Base-by-base conservation (phyloP, 2,113 vertebrate genomes). In the Alouatta palliata region DNA sequence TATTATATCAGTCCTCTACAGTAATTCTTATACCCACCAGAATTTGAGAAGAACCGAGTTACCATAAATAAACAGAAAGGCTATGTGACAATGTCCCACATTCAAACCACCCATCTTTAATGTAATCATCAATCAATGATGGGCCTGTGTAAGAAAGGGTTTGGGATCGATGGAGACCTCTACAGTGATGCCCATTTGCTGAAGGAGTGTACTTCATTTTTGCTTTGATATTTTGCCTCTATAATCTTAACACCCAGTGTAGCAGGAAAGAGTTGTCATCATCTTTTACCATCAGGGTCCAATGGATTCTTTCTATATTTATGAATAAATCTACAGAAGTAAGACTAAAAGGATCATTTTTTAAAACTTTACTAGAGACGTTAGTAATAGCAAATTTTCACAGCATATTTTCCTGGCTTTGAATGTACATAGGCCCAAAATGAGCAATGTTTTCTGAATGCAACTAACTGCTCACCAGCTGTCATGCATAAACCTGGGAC, bases 281-380 rank as follows among this genome's bases (percentile, higher is more conserved):
- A 19, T 77, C 61, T 5, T 19, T 52, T 54, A 68, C 47, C 35
- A 27, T 20, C 14, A 30, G n/a, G 64, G 30, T 73, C 76, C 52
- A 81, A 27, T 43, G 61, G 13, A 77, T 43, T 61, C 66, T 89
- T 88, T 80, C 54, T 6, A 80, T 49, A 37, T 89, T 52, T 40
- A 56, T 54, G 40, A 91, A 35, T 79, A 83, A 64, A 96, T 35
- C 54, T 84, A 52, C 4, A 27, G 75, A 90, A n/a, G 19, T 66
- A 58, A 81, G 71, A 77, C 75, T 52, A 80, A 66, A 91, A 35
- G 37, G 14, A 61, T 58, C 4, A 4, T 45, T 87, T 58, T 35
- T 21, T 10, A 47, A 64, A 20, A 32, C 40, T 85, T 84, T 49
- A 52, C 40, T 96, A 64, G 58, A 85, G 61, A 79, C 61, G 12